These are phyloP conservation scores for Panulirus ornatus DNA, from an alignment of 1,140 invertebrate genomes.

Conservation along the genomic window DNA sequence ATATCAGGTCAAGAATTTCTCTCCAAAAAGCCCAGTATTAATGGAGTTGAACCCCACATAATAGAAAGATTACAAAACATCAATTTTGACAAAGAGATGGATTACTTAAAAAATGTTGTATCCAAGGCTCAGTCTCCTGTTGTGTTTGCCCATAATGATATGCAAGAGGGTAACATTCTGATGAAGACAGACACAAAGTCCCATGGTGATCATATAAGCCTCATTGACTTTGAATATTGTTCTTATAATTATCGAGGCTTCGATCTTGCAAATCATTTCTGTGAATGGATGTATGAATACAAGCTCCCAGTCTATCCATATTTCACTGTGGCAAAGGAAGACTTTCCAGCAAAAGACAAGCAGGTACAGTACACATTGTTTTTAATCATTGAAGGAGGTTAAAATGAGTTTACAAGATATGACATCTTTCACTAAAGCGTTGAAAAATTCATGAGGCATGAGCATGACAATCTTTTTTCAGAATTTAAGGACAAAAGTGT, in stretches of 20 bases:
- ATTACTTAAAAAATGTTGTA: slow-evolving; percentile 76
- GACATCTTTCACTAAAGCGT: no score
- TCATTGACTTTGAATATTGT: slow-evolving; percentile 97
- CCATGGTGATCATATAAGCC: slow-evolving; percentile 78
- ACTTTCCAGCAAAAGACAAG: slow-evolving; percentile 88
- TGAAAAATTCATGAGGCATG: no score
- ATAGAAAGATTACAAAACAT: slow-evolving; percentile 70
- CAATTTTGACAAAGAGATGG: slow-evolving; percentile 74
- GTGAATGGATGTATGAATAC: slow-evolving; percentile 97
- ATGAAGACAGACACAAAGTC: slow-evolving; percentile 75
- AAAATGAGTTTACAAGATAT: no score
- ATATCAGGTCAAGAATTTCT: slow-evolving; percentile 77
- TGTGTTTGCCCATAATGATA: slow-evolving; percentile 98
- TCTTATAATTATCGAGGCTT: slow-evolving; percentile 96
- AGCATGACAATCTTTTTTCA: no score
- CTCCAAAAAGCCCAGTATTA: slow-evolving; percentile 71
- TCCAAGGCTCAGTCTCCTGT: slow-evolving; percentile 85
- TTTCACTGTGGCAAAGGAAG: slow-evolving; percentile 84
- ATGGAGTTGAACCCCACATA: slow-evolving; percentile 54
- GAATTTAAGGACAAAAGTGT: no score
- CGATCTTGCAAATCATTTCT: slow-evolving; percentile 97
- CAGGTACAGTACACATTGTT: slow-evolving; percentile 82
- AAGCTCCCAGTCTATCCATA: slow-evolving; percentile 87
- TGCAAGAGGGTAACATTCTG: slow-evolving; percentile 92
- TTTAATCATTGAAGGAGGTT: no score